Conservation (phyloP, 2,888 invertebrate genomes). For the Synergus itoensis region DNA sequence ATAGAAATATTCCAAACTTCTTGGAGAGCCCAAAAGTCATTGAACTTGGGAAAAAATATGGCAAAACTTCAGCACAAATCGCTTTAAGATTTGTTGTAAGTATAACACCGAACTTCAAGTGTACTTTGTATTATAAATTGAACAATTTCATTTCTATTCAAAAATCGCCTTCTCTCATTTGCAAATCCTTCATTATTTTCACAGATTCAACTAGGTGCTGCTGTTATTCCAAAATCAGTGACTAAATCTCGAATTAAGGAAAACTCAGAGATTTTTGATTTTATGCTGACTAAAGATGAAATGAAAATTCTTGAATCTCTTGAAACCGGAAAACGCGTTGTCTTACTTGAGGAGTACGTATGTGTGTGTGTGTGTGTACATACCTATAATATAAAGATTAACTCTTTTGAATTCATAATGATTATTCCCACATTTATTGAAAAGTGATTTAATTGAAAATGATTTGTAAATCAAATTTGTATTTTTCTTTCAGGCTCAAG, state of each 20-base stretch:
- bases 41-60: conserved; percentile 82
- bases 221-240: conserved; percentile 28
- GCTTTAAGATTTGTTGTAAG: conserved; percentile 83
- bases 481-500: conserved; percentile 15
- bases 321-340: conserved; percentile 35
- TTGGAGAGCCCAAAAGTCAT: conserved; percentile 82
- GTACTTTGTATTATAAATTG: not conserved
- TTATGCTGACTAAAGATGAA: conserved; percentile 26
- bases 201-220: conserved; percentile 34
- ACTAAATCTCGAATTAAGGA: conserved; percentile 34
- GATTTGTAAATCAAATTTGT: not conserved
- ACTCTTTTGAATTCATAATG: too few relatives aligned
- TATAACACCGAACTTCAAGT: conserved; percentile 20
- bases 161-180: not conserved
- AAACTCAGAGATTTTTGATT: conserved; percentile 39
- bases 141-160: not conserved
- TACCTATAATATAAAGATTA: not conserved
- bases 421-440: too few relatives aligned
- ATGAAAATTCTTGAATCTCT: conserved; percentile 30
- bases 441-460: too few relatives aligned
- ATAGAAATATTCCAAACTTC: conserved; percentile 82
- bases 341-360: not conserved
- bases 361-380: too few relatives aligned
- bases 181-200: conserved; percentile 7
- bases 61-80: conserved; percentile 85